These are phyloP conservation scores for Drosophila guanche DNA, from an alignment of 1,140 invertebrate genomes.

Conservation along the genomic window DNA sequence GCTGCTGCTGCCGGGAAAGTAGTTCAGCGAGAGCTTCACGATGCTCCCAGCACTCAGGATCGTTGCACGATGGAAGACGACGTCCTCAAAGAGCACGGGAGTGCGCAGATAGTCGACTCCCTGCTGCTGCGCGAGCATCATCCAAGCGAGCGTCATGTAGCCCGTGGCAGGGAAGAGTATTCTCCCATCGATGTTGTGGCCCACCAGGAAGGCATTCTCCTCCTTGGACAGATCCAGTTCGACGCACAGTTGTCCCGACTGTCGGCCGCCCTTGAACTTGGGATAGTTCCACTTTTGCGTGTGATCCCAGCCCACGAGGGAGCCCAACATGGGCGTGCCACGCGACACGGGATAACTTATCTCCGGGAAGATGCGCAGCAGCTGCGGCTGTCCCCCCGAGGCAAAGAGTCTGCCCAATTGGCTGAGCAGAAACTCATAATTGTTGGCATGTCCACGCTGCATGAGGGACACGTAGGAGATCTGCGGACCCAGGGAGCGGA, in stretches of 20 bases:
- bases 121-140: constrained; percentile 93
- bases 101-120: constrained; percentile 90
- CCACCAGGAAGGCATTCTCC: constrained; percentile 90
- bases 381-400: constrained; percentile 90
- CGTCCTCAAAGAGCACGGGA: constrained; percentile 93
- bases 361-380: constrained; percentile 88
- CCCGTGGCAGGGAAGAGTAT: constrained; percentile 98
- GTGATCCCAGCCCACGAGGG: constrained; percentile 96
- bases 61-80: constrained; percentile 95
- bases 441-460: constrained; percentile 88
- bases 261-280: constrained; percentile 85
- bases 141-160: constrained; percentile 97
- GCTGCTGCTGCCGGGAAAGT: constrained; percentile 93
- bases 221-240: constrained; percentile 91
- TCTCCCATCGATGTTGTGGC: constrained; percentile 97
- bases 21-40: constrained; percentile 93
- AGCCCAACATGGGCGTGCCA: constrained; percentile 93
- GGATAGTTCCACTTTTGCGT: constrained; percentile 90
- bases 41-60: constrained; percentile 91
- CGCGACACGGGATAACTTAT: constrained; percentile 92
- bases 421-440: constrained; percentile 88
- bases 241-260: constrained; percentile 88
- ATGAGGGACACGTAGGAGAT: constrained; percentile 90
- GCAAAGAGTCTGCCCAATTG: constrained; percentile 92
- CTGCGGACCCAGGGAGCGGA: constrained; percentile 88